Conservation (phyloP, 2,888 invertebrate genomes). For the Tenthredo amoena region DNA sequence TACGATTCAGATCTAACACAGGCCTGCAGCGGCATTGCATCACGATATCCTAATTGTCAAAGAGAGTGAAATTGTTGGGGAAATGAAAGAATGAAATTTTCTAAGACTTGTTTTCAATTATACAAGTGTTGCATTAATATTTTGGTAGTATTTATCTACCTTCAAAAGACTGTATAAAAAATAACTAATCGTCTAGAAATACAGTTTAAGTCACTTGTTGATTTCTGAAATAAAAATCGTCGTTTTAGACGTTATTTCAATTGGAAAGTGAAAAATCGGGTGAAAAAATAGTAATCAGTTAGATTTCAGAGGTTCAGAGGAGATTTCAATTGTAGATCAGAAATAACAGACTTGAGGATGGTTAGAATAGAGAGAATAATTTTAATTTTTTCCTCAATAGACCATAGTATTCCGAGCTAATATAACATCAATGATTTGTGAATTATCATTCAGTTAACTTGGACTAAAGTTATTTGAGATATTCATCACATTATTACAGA, state of each 20-base stretch:
- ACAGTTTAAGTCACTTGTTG: background rate
- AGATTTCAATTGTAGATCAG: background rate
- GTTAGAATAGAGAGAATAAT: background rate
- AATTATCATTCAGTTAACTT: background rate
- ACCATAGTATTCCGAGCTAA: background rate
- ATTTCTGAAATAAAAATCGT: background rate
- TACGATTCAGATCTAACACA: background rate
- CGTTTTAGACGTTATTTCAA: background rate
- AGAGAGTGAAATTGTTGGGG: background rate
- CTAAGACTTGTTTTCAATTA: background rate
- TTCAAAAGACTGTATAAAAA: background rate
- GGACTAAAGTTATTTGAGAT: background rate
- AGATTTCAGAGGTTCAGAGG: background rate
- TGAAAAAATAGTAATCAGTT: background rate
- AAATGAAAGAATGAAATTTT: background rate
- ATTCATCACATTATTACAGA: conserved; percentile 31
- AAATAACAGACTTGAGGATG: background rate
- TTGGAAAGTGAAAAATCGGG: background rate
- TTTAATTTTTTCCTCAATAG: background rate
- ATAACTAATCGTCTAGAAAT: background rate
- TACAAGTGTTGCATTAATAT: background rate
- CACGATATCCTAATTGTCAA: background rate
- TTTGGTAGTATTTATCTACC: background rate
- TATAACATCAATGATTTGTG: background rate
- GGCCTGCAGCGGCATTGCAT: background rate